phyloP scores from a whole-genome alignment of 2,797 vertebrate species.

The Chiroxiphia lanceolata region DNA sequence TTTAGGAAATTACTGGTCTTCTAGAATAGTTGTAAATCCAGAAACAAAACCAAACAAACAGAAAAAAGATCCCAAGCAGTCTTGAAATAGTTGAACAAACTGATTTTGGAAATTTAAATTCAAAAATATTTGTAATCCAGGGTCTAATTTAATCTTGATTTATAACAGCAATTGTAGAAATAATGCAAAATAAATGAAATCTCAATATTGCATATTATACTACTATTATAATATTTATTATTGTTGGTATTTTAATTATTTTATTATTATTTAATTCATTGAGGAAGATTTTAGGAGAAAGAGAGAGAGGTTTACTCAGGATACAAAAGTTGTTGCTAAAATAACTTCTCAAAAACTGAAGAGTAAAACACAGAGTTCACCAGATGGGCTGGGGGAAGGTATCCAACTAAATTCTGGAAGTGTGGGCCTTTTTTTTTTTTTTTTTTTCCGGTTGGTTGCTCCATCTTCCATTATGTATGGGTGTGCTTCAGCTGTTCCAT shows the following conservation, averaged over 20 bases:
- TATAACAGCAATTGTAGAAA: neutral
- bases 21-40: neutral
- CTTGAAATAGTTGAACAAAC: neutral
- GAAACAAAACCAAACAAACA: neutral
- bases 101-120: neutral
- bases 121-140: neutral
- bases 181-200: neutral
- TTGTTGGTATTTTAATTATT: neutral
- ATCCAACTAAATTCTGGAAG: neutral
- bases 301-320: neutral
- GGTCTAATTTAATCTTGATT: neutral
- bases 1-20: neutral
- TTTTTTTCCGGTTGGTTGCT: neutral
- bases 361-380: neutral
- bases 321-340: neutral
- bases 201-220: neutral
- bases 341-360: neutral
- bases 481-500: neutral
- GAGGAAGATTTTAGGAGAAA: neutral
- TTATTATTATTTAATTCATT: neutral
- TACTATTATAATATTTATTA: neutral
- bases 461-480: neutral
- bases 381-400: neutral
- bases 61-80: rapidly evolving
- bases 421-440: neutral